Evolutionary conservation across 2,113 vertebrate genomes (phyloP).

Genomic region (Psophia crepitans): DNA sequence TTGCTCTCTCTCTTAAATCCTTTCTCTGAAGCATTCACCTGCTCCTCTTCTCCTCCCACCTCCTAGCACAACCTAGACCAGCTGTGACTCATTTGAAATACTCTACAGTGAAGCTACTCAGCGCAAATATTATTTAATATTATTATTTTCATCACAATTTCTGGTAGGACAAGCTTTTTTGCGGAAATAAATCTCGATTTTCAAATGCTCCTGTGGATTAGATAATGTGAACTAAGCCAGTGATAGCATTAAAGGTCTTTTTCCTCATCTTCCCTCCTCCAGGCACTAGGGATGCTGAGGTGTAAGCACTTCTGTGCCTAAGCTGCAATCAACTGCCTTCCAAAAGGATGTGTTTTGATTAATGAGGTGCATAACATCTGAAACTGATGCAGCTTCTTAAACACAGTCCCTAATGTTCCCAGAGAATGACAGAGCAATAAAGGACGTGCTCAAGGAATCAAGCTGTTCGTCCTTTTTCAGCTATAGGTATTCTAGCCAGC

Average conservation of each 20-base stretch:
- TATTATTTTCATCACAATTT: neutral
- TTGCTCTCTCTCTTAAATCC: neutral
- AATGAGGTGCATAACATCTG: slow-evolving; percentile 24
- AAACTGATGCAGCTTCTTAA: slow-evolving; percentile 45
- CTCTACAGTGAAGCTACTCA: neutral
- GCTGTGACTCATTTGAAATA: slow-evolving; percentile 24
- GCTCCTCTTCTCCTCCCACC: neutral
- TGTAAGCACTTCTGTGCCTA: slow-evolving; percentile 28
- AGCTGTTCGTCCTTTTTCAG: neutral
- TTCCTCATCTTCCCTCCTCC: neutral
- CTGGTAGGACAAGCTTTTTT: neutral
- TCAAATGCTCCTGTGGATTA: neutral
- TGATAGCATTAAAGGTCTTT: neutral
- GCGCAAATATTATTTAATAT: neutral
- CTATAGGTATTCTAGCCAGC: neutral
- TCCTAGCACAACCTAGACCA: neutral
- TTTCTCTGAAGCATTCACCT: neutral
- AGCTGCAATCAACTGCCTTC: slow-evolving; percentile 50
- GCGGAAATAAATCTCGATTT: neutral
- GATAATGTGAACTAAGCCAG: neutral
- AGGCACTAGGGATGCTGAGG: slow-evolving; percentile 9
- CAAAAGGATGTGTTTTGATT: slow-evolving; percentile 56
- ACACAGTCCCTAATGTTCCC: neutral
- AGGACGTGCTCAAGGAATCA: neutral
- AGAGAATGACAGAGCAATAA: slow-evolving; percentile 37